Conservation (phyloP, 2,113 vertebrate species). For the Saiga tatarica region DNA sequence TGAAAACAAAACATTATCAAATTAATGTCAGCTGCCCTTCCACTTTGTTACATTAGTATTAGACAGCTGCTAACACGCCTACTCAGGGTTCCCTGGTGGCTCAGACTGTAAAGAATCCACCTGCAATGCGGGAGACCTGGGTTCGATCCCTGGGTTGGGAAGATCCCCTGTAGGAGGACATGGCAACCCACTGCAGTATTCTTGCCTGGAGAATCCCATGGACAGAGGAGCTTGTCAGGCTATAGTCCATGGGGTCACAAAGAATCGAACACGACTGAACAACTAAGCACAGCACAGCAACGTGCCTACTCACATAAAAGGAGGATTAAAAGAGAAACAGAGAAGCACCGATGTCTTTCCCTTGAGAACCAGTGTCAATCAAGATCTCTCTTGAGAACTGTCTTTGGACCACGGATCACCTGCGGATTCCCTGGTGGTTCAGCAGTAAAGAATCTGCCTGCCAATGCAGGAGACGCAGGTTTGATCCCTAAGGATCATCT, state of each 20-base stretch:
- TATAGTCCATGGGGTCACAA: neutral
- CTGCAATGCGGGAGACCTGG: neutral
- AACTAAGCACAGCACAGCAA: neutral
- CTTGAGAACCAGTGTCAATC: neutral
- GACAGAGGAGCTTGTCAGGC: neutral
- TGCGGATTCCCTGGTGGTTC: neutral
- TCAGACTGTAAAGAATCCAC: neutral
- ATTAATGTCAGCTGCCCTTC: neutral
- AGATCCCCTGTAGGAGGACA: neutral
- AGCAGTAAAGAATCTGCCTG: neutral
- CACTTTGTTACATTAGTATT: neutral
- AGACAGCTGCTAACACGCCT: neutral
- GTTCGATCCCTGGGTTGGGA: neutral
- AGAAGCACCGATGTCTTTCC: neutral
- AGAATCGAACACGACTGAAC: neutral
- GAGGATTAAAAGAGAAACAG: neutral
- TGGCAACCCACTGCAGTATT: neutral
- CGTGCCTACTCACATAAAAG: neutral
- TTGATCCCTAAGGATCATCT: neutral
- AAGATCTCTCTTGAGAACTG: neutral
- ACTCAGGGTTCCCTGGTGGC: neutral
- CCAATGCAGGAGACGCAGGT: neutral
- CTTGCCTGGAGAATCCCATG: neutral
- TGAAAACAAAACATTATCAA: neutral
- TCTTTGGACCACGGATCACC: neutral